phyloP scores from a whole-genome alignment of 2,113 vertebrate genomes.

The Paramormyrops kingsleyae region DNA sequence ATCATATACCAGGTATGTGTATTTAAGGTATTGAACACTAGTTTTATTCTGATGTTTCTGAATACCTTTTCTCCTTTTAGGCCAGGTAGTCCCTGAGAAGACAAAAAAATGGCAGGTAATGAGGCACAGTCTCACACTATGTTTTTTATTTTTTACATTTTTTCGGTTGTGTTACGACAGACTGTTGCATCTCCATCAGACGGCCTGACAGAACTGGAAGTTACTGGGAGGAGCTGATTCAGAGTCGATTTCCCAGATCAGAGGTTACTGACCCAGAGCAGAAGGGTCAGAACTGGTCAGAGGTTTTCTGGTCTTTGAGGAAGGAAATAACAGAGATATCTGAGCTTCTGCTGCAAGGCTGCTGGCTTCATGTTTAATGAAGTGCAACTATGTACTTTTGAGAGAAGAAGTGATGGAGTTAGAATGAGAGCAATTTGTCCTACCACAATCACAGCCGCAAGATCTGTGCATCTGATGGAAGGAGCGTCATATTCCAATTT shows the following conservation, averaged over 20 bases:
- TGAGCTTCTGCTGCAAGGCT: neutral
- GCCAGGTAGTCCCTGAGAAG: constrained; percentile 75
- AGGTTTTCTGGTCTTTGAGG: neutral
- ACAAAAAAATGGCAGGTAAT: constrained; percentile 34
- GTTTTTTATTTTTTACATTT: neutral
- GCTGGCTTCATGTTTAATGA: neutral
- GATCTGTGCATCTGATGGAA: neutral
- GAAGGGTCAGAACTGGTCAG: neutral
- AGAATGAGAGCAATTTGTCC: neutral
- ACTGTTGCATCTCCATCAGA: neutral
- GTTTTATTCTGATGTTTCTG: neutral
- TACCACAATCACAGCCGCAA: neutral
- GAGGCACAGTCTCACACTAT: constrained; percentile 33
- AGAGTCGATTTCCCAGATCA: neutral
- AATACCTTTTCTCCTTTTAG: constrained; percentile 90
- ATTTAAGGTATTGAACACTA: neutral
- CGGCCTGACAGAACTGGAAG: neutral
- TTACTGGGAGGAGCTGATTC: neutral
- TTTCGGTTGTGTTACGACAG: neutral
- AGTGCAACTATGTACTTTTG: neutral
- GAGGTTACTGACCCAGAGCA: neutral
- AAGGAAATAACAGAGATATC: constrained; percentile 19
- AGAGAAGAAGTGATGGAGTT: neutral
- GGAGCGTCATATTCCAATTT: neutral
- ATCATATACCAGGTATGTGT: neutral